Conservation (phyloP, 2,797 vertebrate genomes). For the Pelobates cultripes region DNA sequence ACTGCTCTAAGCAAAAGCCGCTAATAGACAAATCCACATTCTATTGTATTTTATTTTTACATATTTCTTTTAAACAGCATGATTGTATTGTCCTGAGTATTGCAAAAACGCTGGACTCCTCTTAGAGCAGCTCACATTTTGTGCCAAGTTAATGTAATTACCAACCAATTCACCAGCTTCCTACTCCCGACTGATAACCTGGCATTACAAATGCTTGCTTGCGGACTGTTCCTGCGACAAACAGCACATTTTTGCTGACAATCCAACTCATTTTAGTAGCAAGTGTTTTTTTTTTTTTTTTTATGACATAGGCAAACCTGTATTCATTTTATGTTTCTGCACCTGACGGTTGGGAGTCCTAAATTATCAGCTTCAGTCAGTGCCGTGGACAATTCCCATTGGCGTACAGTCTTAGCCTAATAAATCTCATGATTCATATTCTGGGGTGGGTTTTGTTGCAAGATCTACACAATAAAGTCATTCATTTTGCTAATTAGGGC, state of each 20-base stretch:
- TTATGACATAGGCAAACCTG: background rate
- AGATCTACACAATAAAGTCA: no score
- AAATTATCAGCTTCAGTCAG: background rate
- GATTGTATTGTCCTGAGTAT: background rate
- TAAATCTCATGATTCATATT: no score
- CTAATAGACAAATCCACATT: background rate
- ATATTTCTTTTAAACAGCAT: background rate
- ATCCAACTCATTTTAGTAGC: slow-evolving; percentile 54
- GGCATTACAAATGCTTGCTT: slow-evolving; percentile 19
- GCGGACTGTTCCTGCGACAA: slow-evolving; percentile 58
- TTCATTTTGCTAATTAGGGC: no score
- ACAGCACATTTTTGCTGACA: slow-evolving; percentile 60
- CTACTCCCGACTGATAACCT: slow-evolving; percentile 53
- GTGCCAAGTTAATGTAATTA: slow-evolving; percentile 51
- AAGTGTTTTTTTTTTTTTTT: background rate
- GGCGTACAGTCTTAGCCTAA: no score
- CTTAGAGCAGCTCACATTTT: slow-evolving; percentile 32
- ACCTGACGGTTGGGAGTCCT: background rate
- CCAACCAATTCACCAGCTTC: slow-evolving; percentile 55
- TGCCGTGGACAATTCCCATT: no score
- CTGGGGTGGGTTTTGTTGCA: no score
- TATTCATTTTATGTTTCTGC: background rate
- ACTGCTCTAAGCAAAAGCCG: background rate
- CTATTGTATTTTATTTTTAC: slow-evolving; percentile 7
- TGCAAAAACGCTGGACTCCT: slow-evolving; percentile 12